Evolutionary conservation across 2,888 invertebrate species (phyloP).

Genomic region (Thecocarcelia acutangulata): DNA sequence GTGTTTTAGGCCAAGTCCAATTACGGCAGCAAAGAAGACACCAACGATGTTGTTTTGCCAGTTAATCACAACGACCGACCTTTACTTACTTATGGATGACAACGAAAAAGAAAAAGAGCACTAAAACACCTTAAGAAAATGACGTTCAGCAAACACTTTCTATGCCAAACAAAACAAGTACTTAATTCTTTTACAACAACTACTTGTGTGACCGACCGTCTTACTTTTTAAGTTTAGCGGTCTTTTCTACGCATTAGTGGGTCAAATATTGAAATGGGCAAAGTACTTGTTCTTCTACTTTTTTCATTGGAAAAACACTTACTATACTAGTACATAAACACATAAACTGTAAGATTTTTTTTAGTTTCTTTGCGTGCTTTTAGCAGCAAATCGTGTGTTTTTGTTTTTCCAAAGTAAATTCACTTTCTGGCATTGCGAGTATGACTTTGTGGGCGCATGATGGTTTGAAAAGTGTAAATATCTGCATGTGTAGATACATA

Average conservation of each 20-base stretch:
- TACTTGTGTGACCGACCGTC: not conserved
- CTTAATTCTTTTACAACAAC: not conserved
- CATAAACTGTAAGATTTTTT: not conserved
- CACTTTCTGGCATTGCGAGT: conserved; percentile 22
- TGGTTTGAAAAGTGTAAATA: not conserved
- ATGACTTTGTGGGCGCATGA: conserved; percentile 16
- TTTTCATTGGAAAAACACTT: not conserved
- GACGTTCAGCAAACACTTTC: conserved; percentile 25
- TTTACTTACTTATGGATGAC: conserved; percentile 15
- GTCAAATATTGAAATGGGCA: conserved; percentile 24
- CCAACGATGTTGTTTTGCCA: conserved; percentile 30
- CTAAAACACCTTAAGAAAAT: conserved; percentile 21
- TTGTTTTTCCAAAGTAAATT: conserved; percentile 1
- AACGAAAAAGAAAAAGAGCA: not conserved
- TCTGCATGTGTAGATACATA: not conserved
- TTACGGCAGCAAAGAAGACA: not conserved
- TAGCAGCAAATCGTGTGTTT: not conserved
- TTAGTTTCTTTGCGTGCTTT: not conserved
- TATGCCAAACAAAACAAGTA: conserved; percentile 27
- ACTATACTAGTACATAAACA: no score
- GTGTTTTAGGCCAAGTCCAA: conserved; percentile 55
- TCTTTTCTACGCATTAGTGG: conserved; percentile 8
- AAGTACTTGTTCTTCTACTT: not conserved
- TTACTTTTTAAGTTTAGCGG: not conserved
- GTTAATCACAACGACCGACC: conserved; percentile 37